Evolutionary conservation across 2,888 invertebrate genomes (phyloP).

Genomic region (Brenthis daphne): DNA sequence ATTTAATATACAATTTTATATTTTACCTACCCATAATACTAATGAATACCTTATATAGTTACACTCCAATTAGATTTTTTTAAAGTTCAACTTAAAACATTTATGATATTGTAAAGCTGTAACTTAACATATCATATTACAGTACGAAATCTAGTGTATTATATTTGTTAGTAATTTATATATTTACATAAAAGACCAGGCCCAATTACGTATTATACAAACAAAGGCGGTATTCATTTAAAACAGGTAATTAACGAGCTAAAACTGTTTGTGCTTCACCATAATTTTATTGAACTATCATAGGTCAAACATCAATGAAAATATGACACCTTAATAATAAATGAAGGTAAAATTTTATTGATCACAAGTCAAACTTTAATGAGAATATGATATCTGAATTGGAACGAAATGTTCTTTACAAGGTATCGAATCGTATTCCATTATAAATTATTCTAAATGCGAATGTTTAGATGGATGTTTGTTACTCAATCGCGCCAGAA

Average conservation of each 20-base stretch:
- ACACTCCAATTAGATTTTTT: no score
- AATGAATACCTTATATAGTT: no score
- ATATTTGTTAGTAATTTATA: background rate
- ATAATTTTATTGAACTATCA: conserved; percentile 4
- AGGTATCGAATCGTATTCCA: no score
- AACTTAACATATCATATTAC: background rate
- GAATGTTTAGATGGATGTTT: no score
- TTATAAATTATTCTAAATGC: no score
- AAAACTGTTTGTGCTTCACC: conserved; percentile 14
- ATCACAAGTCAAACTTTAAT: background rate
- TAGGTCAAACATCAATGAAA: background rate
- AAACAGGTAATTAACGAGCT: conserved; percentile 20
- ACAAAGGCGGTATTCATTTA: conserved; percentile 21
- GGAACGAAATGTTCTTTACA: background rate
- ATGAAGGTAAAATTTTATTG: background rate
- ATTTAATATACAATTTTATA: no score
- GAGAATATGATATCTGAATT: background rate
- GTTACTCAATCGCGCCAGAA: no score
- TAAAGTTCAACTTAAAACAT: no score
- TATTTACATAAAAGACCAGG: conserved; percentile 9
- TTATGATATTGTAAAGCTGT: no score
- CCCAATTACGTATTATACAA: conserved; percentile 10
- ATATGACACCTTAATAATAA: conserved; percentile 6
- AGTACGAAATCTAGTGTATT: background rate
- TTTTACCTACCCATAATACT: no score